phyloP scores from a whole-genome alignment of 2,113 vertebrate species.

The Synchiropus splendidus region DNA sequence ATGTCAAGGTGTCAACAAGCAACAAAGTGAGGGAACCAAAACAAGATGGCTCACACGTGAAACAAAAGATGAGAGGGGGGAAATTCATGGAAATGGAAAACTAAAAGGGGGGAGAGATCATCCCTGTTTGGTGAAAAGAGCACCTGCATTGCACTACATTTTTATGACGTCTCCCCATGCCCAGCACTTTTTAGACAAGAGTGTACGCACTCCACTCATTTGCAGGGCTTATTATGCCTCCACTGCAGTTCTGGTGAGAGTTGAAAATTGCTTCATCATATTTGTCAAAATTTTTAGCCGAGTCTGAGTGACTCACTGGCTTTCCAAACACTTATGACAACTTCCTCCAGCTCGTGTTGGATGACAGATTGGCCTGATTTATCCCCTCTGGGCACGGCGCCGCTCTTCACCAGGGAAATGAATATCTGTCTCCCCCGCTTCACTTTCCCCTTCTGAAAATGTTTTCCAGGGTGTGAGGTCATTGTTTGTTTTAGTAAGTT shows the following conservation, averaged over 20 bases:
- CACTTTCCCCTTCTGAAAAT: slow-evolving; percentile 24
- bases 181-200: not conserved
- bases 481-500: slow-evolving; percentile 55
- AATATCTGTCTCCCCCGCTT: slow-evolving; percentile 27
- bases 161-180: not conserved
- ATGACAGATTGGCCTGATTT: slow-evolving; percentile 20
- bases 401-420: slow-evolving; percentile 40
- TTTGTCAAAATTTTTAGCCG: slow-evolving; percentile 12
- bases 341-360: too few species aligned
- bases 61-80: too few species aligned
- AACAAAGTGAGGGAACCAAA: too few species aligned
- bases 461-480: slow-evolving; percentile 48
- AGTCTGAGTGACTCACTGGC: slow-evolving; percentile 3
- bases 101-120: slow-evolving; percentile 19
- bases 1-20: too few species aligned
- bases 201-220: not conserved
- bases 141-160: not conserved
- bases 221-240: slow-evolving; percentile 9
- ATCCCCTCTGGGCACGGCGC: slow-evolving; percentile 7
- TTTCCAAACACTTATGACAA: not conserved
- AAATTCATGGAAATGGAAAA: slow-evolving; percentile 13
- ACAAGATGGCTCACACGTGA: too few species aligned
- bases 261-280: slow-evolving; percentile 15
- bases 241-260: slow-evolving; percentile 4
- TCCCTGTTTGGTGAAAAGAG: slow-evolving; percentile 34